Conservation (phyloP, 2,113 vertebrate genomes). For the Atherinomorus stipes region DNA sequence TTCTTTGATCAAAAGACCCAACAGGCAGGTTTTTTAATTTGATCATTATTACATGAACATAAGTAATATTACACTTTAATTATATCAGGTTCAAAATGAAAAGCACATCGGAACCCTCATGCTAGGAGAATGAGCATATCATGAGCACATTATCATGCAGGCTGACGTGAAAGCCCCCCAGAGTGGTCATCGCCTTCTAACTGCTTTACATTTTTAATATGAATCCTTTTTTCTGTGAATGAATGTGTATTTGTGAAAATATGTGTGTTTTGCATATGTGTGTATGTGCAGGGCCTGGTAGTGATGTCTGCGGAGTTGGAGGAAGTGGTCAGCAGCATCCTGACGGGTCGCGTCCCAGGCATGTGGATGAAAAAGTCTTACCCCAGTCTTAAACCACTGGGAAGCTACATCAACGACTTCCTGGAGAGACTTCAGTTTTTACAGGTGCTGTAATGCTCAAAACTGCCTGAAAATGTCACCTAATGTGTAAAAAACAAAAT, state of each 20-base stretch:
- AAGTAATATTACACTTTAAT: too few relatives aligned
- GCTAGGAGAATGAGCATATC: too few relatives aligned
- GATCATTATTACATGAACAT: too few relatives aligned
- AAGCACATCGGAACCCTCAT: too few relatives aligned
- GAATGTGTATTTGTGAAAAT: background rate
- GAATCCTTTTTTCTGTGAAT: background rate
- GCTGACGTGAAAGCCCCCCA: too few relatives aligned
- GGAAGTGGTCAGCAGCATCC: slow-evolving; percentile 88
- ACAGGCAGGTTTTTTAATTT: too few relatives aligned
- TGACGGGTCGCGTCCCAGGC: slow-evolving; percentile 87
- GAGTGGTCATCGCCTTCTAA: too few relatives aligned
- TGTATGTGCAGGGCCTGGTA: slow-evolving; percentile 82
- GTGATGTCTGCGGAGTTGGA: slow-evolving; percentile 91
- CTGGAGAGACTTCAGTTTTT: slow-evolving; percentile 87
- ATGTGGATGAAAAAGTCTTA: slow-evolving; percentile 93
- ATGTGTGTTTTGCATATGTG: background rate
- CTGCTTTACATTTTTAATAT: too few relatives aligned
- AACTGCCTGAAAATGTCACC: background rate
- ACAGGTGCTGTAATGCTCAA: slow-evolving; percentile 76
- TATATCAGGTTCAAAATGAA: too few relatives aligned
- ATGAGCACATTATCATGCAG: too few relatives aligned
- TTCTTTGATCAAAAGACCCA: too few relatives aligned
- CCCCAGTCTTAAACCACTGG: slow-evolving; percentile 91
- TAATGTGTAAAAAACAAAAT: background rate
- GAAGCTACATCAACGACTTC: slow-evolving; percentile 90